Evolutionary conservation across 2,888 invertebrate species (phyloP), one percentile per base, ranked within the genome.

Genomic region (Himalopsyche japonica): DNA sequence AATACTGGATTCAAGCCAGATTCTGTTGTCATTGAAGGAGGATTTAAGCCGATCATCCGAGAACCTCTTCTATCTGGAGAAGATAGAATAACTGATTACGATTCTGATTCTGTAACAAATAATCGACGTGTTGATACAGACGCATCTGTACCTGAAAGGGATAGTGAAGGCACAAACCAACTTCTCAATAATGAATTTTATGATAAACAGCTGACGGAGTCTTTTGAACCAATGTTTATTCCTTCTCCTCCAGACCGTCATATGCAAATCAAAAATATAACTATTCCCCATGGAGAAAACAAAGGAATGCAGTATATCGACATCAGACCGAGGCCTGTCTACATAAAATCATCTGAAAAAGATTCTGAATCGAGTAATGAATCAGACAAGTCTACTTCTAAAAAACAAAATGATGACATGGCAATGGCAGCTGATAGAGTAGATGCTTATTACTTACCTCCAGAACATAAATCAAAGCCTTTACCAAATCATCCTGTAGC

Each of bases 1-100:
- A 96, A 96, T 87, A 95, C 95, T 1, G 96, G 96, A 0, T 97
- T 97, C 88, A 94, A 96, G 89, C 96, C 97, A 0, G 95, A 95
- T 87, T 95, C 96, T 0, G 95, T 97, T 6, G 95, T 97, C 0
- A 95, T 97, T 18, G 97, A 97, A 90, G 95, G 96, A 84, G 97
- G 97, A 0, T 97, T 97, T 88, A 96, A 95, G 87, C 97, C 97
- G 0, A 97, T 97, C 30, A 93, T 95, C 10, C 91, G 93, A 81
- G 94, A 93, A 89, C 92, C 90, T 70, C 88, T 91, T 83, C 92
- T 91, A 90, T 90, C 92, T 79, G 91, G 91, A 32, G 92, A 93
- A 89, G 93, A 94, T 82, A 91, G 93, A 88, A 92, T 93, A 85
- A 89, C 92, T 3, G 85, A 87, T 81, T 87, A 87, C 32, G 89